phyloP scores from a whole-genome alignment of 37 sponge, comb jelly and placozoan genomes.

The Haliclona indistincta region DNA sequence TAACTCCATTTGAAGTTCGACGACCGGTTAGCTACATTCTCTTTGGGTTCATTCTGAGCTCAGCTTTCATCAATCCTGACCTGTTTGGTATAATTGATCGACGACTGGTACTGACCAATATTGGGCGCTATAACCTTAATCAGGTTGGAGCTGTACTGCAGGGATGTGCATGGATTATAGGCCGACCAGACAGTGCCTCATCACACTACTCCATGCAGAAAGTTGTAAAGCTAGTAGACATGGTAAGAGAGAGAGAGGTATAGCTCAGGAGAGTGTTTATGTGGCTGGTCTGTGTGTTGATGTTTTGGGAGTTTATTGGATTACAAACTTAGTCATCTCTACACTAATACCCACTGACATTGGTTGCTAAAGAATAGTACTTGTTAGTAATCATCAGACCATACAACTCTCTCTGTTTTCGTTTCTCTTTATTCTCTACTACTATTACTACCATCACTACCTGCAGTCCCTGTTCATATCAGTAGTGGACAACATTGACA shows the following conservation, averaged over 20 bases:
- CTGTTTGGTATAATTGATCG: conserved; percentile 42
- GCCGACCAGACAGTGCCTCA: background rate
- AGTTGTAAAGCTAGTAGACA: conserved; percentile 37
- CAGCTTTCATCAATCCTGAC: conserved; percentile 70
- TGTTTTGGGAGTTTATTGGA: too few relatives aligned
- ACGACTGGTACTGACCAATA: conserved; percentile 3
- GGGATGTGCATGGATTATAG: conserved; percentile 56
- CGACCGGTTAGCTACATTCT: conserved; percentile 39
- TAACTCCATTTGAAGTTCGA: conserved; percentile 21
- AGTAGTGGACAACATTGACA: conserved; percentile 36
- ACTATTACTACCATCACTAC: background rate
- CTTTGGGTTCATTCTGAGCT: conserved; percentile 47
- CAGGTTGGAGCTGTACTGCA: conserved; percentile 45
- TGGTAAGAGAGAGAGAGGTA: conserved; percentile 41
- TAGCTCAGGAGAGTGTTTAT: too few relatives aligned
- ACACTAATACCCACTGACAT: background rate
- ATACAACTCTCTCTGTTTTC: conserved; percentile 8
- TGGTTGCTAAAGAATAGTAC: too few relatives aligned
- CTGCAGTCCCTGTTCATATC: conserved; percentile 15
- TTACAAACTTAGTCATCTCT: background rate
- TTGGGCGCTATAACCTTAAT: conserved; percentile 51
- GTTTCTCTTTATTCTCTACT: background rate
- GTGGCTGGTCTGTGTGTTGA: too few relatives aligned
- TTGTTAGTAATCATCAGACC: too few relatives aligned
- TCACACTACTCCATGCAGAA: conserved; percentile 36